These are phyloP conservation scores for Resseliella maxima DNA, from an alignment of 2,888 invertebrate genomes.

Conservation along the genomic window DNA sequence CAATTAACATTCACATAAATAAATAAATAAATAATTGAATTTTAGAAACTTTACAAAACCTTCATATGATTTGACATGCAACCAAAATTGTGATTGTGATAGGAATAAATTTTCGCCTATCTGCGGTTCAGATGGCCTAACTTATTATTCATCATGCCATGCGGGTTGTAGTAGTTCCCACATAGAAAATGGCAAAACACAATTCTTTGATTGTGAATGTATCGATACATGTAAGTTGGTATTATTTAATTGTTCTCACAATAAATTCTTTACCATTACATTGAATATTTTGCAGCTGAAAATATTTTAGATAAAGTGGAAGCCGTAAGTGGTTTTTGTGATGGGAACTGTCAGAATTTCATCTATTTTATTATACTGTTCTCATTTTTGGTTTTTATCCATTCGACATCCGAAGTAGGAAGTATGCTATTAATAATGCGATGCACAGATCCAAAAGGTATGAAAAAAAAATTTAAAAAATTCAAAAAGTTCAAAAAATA, in stretches of 20 bases:
- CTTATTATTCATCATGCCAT: constrained; percentile 90
- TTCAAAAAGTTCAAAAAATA: not conserved
- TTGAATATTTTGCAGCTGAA: constrained; percentile 21
- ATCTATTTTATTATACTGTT: constrained; percentile 84
- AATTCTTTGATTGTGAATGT: constrained; percentile 71
- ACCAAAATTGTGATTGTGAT: constrained; percentile 78
- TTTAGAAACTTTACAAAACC: not conserved
- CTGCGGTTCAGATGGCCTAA: constrained; percentile 83
- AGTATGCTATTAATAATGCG: constrained; percentile 90
- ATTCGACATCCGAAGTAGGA: constrained; percentile 92
- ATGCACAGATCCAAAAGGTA: constrained; percentile 85
- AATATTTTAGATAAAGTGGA: constrained; percentile 59
- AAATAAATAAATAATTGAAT: too few relatives aligned
- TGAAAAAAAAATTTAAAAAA: too few relatives aligned
- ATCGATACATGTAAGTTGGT: constrained; percentile 61
- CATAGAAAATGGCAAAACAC: constrained; percentile 70
- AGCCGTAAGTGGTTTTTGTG: constrained; percentile 84
- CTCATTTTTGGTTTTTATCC: constrained; percentile 89
- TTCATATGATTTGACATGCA: constrained; percentile 70
- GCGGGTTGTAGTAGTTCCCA: constrained; percentile 80
- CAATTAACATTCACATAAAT: too few relatives aligned
- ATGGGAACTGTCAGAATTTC: constrained; percentile 81
- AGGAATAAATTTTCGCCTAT: constrained; percentile 83
- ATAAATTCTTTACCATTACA: not conserved
- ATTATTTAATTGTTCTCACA: not conserved